Evolutionary conservation across 2,797 vertebrate species (phyloP).

Genomic region (Eospalax fontanierii): DNA sequence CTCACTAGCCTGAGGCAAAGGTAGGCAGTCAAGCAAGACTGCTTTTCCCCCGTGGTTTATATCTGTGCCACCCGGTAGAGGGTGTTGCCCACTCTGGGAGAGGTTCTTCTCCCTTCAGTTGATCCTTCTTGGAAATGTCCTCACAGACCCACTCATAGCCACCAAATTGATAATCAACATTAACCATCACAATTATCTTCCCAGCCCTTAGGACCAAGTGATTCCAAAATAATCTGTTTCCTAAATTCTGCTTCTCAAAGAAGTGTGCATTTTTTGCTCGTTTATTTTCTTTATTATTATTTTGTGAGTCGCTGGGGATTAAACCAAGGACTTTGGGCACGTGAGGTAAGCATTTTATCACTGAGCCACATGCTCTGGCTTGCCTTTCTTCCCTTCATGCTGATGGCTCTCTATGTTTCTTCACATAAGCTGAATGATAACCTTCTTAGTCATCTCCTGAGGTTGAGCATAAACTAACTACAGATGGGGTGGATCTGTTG

Average conservation of each 20-base stretch:
- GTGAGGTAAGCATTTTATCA: background rate
- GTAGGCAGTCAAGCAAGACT: background rate
- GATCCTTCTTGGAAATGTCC: background rate
- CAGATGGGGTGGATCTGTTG: background rate
- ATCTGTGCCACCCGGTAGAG: background rate
- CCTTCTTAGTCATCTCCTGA: background rate
- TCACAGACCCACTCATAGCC: background rate
- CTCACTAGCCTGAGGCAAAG: background rate
- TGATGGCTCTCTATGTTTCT: background rate
- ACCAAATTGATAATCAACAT: background rate
- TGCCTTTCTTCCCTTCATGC: background rate
- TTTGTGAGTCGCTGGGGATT: background rate
- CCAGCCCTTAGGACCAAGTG: background rate
- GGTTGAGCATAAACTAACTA: background rate
- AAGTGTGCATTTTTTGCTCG: background rate
- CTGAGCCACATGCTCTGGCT: background rate
- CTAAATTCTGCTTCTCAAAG: background rate
- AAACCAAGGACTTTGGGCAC: background rate
- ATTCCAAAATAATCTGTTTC: conserved; percentile 11
- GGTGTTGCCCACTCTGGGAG: background rate
- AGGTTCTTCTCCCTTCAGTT: background rate
- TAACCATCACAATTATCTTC: background rate
- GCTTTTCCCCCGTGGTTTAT: too few relatives aligned
- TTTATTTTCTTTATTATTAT: background rate
- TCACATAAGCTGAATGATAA: too few relatives aligned